Evolutionary conservation across 2,888 invertebrate genomes (phyloP), one percentile per base, ranked within the genome.

Genomic region (Drosophila gaucha): DNA sequence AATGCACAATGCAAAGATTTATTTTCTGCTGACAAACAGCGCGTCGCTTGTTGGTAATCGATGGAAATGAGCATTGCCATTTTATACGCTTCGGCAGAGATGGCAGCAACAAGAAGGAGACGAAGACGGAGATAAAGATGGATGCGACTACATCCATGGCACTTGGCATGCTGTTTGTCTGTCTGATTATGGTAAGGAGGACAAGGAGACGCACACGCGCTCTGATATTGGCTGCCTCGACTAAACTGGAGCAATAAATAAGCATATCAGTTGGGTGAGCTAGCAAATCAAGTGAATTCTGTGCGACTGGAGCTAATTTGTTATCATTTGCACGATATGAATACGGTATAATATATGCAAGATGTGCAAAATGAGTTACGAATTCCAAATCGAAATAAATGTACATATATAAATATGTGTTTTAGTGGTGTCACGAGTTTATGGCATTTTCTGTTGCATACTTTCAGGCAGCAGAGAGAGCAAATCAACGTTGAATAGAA

Each of bases 1-100:
- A 82, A 49, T 86, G 82, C 87, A 80, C 86, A 85, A 79, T 83
- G 80, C 80, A 73, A 86, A 86, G 85, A 88, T 85, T 85, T 88
- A 85, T 85, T 76, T 80, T 85, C 46, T 83, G 85, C 86, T 85
- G 85, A 85, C 85, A 83, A 85, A 88, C 88, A 83, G 66, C 77
- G 74, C 66, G 31, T 57, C 70, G 49, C 74, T 72, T 82, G 77
- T 68, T 65, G 62, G 79, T 67, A 88, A 86, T 84, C 86, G 86
- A 83, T 74, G 71, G 83, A 70, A 74, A 65, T 71, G 74, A 70
- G 71, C 74, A 67, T 57, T 60, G 65, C 63, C 67, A 75, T 67
- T 62, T 64, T 43, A 22, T 57, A 12, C 38, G 50, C 51, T 43
- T 50, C 20, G 33, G 31, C 43, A 56, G 36, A 31, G 14, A 31